Base-by-base conservation (phyloP, 2,797 vertebrate genomes). In the Neomorphus geoffroyi region DNA sequence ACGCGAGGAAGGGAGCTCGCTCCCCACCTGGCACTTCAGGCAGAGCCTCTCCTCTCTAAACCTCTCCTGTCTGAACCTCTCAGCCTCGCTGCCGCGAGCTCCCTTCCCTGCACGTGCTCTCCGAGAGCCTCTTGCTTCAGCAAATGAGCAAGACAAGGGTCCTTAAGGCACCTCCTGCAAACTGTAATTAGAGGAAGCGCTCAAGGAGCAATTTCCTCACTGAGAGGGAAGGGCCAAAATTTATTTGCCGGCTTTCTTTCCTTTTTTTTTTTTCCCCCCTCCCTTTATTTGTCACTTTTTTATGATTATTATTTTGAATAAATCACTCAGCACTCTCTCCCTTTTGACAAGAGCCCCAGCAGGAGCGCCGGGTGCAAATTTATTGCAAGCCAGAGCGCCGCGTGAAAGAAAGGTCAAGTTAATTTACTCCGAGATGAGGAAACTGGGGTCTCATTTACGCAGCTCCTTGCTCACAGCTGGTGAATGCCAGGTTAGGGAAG, bases 371-470 rank as follows among this genome's bases (percentile, higher is more conserved):
- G 77, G 73, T 27, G 53, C 64, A 62, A 82, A 90, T 95, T 92
- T 84, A 93, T 77, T 17, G 41, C 66, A 16, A 93, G 92, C 61
- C 82, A 58, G 84, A 71, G 65, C 35, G 1, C 60, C 1, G 62
- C 32, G 4, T 16, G 92, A 92, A 58, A 67, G 84, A 96, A 97
- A 97, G 97, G 97, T 97, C 96, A 96, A 82, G 88, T 89, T 96
- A 94, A 97, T 97, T 97, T 97, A 94, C 94, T 95, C 66, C 5
- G 90, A 95, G 91, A 81, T 35, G 90, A 91, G 94, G 69, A 90
- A 93, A 35, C 65, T 2, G 58, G 71, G 78, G 91, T 73, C 95
- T 97, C 94, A 90, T 97, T 97, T 94, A 80, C 94, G 75, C 94
- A 84, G 91, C 51, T 84, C 88, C 72, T 79, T 8, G 75, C 94